A percentile compares a stretch with the other conserved stretches of the same genome.
Evolutionary conservation across 2,113 vertebrate species (phyloP).

Genomic region (Capra hircus): DNA sequence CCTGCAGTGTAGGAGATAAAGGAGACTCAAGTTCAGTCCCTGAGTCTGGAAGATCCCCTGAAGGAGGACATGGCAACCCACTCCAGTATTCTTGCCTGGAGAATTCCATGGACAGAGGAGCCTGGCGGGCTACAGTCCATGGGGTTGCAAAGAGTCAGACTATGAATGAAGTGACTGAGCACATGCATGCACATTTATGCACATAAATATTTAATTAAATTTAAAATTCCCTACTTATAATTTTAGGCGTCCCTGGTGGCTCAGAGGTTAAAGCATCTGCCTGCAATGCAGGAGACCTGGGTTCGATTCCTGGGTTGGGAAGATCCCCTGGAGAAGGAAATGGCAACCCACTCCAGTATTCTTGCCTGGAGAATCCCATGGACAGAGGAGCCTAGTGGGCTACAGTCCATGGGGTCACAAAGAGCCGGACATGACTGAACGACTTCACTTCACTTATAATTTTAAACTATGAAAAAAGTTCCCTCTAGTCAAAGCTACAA

Average conservation of each 20-base stretch:
- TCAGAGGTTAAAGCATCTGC: not conserved
- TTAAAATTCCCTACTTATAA: no score
- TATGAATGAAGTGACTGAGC: not conserved
- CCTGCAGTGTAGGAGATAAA: not conserved
- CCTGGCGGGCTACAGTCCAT: fast-evolving
- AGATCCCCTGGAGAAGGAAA: no score
- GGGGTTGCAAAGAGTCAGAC: not conserved
- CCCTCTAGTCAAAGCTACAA: not conserved
- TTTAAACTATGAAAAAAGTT: not conserved
- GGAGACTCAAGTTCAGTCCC: not conserved
- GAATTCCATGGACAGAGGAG: not conserved
- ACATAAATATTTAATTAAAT: no score
- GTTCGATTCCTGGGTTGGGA: not conserved
- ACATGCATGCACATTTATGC: no score
- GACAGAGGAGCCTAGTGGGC: no score
- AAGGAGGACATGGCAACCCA: not conserved
- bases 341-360: no score
- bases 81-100: not conserved
- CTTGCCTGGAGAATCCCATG: no score
- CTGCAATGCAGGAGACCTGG: not conserved
- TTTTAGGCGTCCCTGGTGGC: no score
- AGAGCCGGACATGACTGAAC: not conserved
- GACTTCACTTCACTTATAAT: not conserved
- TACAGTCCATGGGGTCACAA: not conserved
- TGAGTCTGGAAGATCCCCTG: not conserved